Conservation (phyloP, 1,140 invertebrate genomes). For the Sesamia nonagrioides region DNA sequence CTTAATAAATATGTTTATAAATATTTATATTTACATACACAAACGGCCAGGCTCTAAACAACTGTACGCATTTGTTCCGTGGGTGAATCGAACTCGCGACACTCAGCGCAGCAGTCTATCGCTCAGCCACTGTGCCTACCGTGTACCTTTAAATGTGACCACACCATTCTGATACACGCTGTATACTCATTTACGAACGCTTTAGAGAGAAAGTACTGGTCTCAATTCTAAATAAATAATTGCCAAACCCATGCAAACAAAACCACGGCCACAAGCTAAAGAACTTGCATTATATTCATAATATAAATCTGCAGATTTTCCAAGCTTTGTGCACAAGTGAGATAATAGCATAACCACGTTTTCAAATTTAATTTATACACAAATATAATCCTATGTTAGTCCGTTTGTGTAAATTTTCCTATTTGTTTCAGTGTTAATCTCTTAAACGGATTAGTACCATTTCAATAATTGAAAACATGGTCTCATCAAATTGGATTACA, state of each 20-base stretch:
- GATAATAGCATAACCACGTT: conserved; percentile 33
- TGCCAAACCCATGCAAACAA: not conserved
- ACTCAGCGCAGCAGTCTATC: no score
- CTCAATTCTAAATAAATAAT: not conserved
- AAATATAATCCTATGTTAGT: conserved; percentile 3
- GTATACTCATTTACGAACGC: not conserved
- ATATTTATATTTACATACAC: no score
- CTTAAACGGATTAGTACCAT: conserved; percentile 58
- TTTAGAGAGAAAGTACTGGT: not conserved
- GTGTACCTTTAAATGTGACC: no score
- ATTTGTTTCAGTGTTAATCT: conserved; percentile 64
- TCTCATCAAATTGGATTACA: conserved; percentile 37
- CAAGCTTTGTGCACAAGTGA: conserved; percentile 16
- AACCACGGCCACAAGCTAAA: conserved; percentile 3
- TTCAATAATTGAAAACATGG: conserved; percentile 58
- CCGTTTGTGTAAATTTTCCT: conserved; percentile 57
- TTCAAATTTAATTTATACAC: conserved; percentile 43
- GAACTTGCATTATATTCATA: conserved; percentile 5
- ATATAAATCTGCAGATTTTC: conserved; percentile 8
- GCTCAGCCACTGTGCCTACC: no score
- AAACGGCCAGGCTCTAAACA: no score
- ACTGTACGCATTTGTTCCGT: no score
- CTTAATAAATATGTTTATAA: no score
- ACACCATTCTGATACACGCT: no score
- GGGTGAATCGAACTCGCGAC: no score